These are phyloP conservation scores for Lycocerus yunnanus DNA, from an alignment of 2,888 invertebrate species.

Conservation along the genomic window DNA sequence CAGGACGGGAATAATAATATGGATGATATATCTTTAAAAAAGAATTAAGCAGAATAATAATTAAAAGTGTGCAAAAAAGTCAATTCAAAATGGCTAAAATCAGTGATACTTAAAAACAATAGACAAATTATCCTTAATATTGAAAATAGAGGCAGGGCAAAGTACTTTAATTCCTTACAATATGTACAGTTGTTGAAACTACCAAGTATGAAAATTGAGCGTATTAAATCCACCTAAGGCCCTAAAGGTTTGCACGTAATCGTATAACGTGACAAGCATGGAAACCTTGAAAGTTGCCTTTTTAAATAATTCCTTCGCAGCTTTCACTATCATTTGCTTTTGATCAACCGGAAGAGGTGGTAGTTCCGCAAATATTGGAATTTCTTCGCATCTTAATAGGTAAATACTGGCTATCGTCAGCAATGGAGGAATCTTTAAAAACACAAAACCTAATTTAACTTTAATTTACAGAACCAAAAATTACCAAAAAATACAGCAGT, in stretches of 20 bases:
- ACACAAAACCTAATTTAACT: background rate
- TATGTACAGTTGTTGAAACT: background rate
- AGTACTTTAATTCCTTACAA: background rate
- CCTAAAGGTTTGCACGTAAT: slow-evolving; percentile 17
- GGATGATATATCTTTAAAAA: too few relatives aligned
- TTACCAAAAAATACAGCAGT: slow-evolving; percentile 14
- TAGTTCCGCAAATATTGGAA: background rate
- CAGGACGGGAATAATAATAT: too few relatives aligned
- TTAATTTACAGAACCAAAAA: background rate
- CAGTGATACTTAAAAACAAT: too few relatives aligned
- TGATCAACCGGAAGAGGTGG: background rate
- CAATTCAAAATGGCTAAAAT: too few relatives aligned
- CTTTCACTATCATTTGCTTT: background rate
- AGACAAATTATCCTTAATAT: background rate
- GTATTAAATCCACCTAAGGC: slow-evolving; percentile 13
- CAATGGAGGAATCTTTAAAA: slow-evolving; percentile 7
- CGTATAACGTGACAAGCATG: slow-evolving; percentile 15
- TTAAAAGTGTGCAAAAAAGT: too few relatives aligned
- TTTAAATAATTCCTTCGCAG: slow-evolving; percentile 7
- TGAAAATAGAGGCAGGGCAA: background rate
- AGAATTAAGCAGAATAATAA: too few relatives aligned
- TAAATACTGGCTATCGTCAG: background rate
- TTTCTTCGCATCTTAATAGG: background rate
- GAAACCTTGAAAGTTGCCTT: slow-evolving; percentile 12
- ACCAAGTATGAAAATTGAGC: background rate